phyloP scores from a whole-genome alignment of 2,888 invertebrate species.

The Syrista parreyssii region DNA sequence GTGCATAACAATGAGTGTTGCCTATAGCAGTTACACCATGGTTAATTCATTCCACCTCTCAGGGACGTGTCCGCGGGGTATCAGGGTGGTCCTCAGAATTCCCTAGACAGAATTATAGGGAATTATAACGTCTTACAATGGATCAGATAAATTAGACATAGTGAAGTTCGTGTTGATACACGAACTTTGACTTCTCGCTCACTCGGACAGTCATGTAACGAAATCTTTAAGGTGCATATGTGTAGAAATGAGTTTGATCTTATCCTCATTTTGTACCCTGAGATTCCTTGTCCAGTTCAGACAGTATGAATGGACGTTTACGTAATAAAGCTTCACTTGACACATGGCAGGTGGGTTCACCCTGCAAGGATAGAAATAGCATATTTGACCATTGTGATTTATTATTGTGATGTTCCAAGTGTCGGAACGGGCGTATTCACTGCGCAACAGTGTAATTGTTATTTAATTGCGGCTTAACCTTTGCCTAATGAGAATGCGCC shows the following conservation, averaged over 20 bases:
- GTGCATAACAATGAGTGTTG: background rate
- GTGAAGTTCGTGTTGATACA: background rate
- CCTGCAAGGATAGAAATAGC: background rate
- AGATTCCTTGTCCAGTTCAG: background rate
- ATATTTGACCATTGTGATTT: background rate
- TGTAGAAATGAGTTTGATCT: background rate
- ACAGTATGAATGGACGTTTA: background rate
- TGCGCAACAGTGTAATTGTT: conserved; percentile 6
- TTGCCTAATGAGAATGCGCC: conserved; percentile 26
- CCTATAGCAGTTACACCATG: background rate
- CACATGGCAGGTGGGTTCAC: background rate
- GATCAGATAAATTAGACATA: background rate
- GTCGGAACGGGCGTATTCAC: background rate
- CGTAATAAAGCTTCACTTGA: background rate
- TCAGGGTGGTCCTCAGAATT: background rate
- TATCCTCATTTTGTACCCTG: background rate
- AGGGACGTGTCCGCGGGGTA: background rate
- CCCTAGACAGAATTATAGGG: background rate
- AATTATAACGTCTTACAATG: background rate
- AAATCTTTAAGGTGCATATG: background rate
- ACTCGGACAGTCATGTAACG: background rate
- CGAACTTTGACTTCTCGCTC: background rate
- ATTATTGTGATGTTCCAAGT: background rate
- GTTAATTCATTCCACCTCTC: background rate
- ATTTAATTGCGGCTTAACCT: conserved; percentile 25